Base-by-base conservation (phyloP, 2,113 vertebrate genomes). In the Prunella himalayana region DNA sequence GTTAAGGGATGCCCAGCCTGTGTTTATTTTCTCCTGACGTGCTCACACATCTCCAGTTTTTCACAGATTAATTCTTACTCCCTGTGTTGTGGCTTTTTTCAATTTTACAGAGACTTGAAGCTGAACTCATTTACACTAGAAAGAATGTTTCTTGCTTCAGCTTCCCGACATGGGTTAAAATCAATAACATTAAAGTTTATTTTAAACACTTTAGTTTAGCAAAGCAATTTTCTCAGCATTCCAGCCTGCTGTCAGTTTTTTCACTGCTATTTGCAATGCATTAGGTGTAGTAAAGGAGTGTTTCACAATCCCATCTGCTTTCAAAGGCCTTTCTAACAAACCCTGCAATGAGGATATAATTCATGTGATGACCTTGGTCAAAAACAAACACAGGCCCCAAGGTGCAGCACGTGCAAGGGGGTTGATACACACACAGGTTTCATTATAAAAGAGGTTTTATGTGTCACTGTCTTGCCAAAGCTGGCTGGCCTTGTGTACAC, bases 201-300 rank as follows among this genome's bases (percentile, higher is more conserved):
- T 96, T 95, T 91, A 94, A 97, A 94, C 89, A 86, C 91, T 96
- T 95, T 94, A 90, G 71, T 96, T 92, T 95, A 94, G 94, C 86
- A 88, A 79, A 95, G 94, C 80, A 77, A 90, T 96, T 95, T 96
- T 92, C 92, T 92, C 23, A 6, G 45, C 89, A 95, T 88, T 96
- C 96, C 96, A 95, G 71, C 64, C 81, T 64, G 78, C 89, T 88
- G 82, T 83, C 92, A 68, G 44, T 92, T 96, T 95, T 95, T 94
- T 87, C 89, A 68, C 53, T 83, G 71, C 56, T 96, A 86, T 93
- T 96, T 96, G 93, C 93, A 92, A 64, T 83, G 85, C 79, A 86
- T 95, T 95, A 95, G 92, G 90, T 96, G 84, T 61, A 93, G 63
- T 73, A 85, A 94, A 95, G 75, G 72, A 82, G 71, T 35, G 59